Evolutionary conservation across 92 coral and sea anemone genomes (phyloP).

Genomic region (Umimayanthus kanabou): DNA sequence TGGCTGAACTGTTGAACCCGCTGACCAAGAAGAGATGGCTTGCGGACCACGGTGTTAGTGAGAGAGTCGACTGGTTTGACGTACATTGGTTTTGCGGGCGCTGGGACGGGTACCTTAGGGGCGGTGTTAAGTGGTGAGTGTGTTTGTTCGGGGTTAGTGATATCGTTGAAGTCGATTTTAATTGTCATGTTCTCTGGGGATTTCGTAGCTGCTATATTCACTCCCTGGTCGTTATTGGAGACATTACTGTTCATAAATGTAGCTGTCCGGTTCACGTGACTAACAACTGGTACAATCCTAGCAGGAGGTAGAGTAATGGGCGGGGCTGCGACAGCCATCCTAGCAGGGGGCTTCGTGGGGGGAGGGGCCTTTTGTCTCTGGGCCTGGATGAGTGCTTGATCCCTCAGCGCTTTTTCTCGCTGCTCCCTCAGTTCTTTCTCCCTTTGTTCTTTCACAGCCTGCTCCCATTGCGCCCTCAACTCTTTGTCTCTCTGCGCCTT

Average conservation of each 20-base stretch:
- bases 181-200: constrained; percentile 52
- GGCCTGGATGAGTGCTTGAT: constrained; percentile 33
- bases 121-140: constrained; percentile 11
- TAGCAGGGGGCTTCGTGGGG: background rate
- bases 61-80: constrained; percentile 25
- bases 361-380: constrained; percentile 29
- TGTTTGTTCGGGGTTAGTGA: constrained; percentile 16
- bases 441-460: constrained; percentile 10
- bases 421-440: constrained; percentile 14
- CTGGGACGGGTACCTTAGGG: background rate
- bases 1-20: constrained; percentile 47
- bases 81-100: constrained; percentile 15
- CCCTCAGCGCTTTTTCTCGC: constrained; percentile 21
- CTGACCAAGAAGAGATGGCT: constrained; percentile 34
- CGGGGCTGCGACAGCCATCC: background rate
- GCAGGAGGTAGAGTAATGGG: constrained; percentile 21
- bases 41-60: constrained; percentile 36
- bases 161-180: constrained; percentile 52
- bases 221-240: constrained; percentile 39
- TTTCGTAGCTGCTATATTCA: constrained; percentile 14
- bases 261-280: constrained; percentile 3
- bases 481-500: constrained; percentile 25
- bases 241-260: background rate
- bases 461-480: background rate
- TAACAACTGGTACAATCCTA: background rate